Evolutionary conservation across 2,888 invertebrate genomes (phyloP).

Genomic region (Cantharis rufa): DNA sequence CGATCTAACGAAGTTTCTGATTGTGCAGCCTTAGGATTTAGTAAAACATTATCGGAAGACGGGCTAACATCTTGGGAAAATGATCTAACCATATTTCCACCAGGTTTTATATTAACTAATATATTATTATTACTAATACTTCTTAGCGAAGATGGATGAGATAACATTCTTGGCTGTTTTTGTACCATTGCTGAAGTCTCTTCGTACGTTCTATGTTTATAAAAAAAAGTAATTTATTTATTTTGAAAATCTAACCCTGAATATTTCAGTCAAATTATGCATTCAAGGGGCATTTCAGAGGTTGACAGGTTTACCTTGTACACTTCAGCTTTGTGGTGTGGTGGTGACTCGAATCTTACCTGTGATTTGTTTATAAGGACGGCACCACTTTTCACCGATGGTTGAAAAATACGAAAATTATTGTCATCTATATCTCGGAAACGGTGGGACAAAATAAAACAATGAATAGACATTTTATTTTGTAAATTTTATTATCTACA

Average conservation of each 20-base stretch:
- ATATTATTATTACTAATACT: slow-evolving; percentile 51
- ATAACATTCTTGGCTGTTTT: slow-evolving; percentile 30
- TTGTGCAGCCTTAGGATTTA: slow-evolving; percentile 56
- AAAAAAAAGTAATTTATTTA: neutral
- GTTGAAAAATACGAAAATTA: too few species aligned
- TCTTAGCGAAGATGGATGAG: slow-evolving; percentile 39
- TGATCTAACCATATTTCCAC: slow-evolving; percentile 55
- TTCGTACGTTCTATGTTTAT: slow-evolving; percentile 7
- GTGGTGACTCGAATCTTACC: too few species aligned
- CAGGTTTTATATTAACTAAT: slow-evolving; percentile 34
- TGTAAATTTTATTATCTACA: too few species aligned
- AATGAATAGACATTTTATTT: too few species aligned
- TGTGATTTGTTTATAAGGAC: too few species aligned
- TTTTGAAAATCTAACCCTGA: neutral
- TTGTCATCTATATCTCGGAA: too few species aligned
- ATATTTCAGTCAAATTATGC: neutral
- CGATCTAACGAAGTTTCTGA: slow-evolving; percentile 58
- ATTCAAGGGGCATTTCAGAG: neutral
- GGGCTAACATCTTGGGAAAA: slow-evolving; percentile 59
- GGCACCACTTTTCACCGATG: too few species aligned
- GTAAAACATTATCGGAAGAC: slow-evolving; percentile 40
- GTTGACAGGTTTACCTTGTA: neutral
- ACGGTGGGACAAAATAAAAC: too few species aligned
- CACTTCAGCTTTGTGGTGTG: too few species aligned
- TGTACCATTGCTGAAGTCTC: slow-evolving; percentile 16